These are phyloP conservation scores for Anarsia innoxiella DNA, from an alignment of 2,888 invertebrate genomes.

Conservation along the genomic window DNA sequence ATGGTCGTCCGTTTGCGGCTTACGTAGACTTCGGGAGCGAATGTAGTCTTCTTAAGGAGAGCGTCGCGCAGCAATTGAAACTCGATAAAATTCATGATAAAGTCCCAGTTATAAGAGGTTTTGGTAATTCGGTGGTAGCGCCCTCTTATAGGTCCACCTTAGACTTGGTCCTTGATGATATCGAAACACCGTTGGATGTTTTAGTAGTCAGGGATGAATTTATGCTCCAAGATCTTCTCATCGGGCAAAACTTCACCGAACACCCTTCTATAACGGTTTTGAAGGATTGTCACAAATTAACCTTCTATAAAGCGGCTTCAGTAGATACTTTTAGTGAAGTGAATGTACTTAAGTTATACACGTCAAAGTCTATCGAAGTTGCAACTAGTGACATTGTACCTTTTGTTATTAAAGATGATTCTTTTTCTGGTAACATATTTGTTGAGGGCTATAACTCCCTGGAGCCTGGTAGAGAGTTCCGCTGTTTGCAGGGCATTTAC, in stretches of 20 bases:
- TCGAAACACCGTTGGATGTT: constrained; percentile 10
- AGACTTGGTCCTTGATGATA: constrained; percentile 8
- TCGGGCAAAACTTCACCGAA: constrained; percentile 16
- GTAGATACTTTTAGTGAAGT: background rate
- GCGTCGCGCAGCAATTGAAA: background rate
- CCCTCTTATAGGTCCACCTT: background rate
- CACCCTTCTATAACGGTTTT: constrained; percentile 7
- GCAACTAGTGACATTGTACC: background rate
- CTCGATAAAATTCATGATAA: constrained; percentile 4
- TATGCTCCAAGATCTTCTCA: constrained; percentile 5
- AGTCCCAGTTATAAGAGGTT: constrained; percentile 16
- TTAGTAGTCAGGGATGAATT: constrained; percentile 10
- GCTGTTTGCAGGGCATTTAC: background rate
- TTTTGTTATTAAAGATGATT: background rate
- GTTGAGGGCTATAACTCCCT: background rate
- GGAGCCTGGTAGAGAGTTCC: background rate
- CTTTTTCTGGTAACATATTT: background rate
- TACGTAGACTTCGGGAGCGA: background rate
- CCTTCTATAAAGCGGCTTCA: constrained; percentile 12
- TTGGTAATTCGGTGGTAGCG: constrained; percentile 14
- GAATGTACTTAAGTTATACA: background rate
- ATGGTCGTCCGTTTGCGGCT: constrained; percentile 4
- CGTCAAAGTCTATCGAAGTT: background rate
- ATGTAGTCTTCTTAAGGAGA: background rate
- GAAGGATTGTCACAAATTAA: constrained; percentile 12